phyloP scores from a whole-genome alignment of 1,140 invertebrate genomes.

The Elysia chlorotica region DNA sequence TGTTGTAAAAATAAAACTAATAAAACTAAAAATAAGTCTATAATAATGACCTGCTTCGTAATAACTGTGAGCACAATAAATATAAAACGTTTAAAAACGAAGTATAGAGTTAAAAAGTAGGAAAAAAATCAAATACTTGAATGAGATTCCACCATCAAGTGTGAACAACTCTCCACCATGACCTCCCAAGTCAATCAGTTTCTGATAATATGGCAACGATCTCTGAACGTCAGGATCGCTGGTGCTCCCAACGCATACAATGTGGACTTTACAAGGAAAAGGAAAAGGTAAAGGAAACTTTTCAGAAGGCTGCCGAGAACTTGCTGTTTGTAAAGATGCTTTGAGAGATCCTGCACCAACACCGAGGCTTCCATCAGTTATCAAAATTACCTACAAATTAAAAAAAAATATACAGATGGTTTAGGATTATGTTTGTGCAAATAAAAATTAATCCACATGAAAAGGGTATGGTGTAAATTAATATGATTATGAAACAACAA shows the following conservation, averaged over 20 bases:
- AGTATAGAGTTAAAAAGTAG: neutral
- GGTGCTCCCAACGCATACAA: conserved; percentile 70
- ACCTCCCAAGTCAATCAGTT: conserved; percentile 69
- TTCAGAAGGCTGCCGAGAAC: conserved; percentile 29
- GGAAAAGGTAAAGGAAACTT: conserved; percentile 76
- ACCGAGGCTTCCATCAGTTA: conserved; percentile 79
- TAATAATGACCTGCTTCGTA: no score
- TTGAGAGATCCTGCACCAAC: conserved; percentile 70
- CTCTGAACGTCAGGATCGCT: conserved; percentile 53
- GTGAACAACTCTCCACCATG: conserved; percentile 70
- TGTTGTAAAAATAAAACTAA: no score
- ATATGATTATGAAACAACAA: no score
- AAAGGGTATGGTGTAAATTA: no score
- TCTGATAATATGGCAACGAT: conserved; percentile 63
- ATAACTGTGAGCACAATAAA: no score
- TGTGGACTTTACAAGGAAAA: conserved; percentile 80
- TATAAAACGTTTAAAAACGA: no score
- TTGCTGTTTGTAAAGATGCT: conserved; percentile 49
- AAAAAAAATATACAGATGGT: no score
- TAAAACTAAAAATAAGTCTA: no score
- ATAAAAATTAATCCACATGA: no score
- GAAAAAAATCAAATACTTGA: conserved; percentile 47
- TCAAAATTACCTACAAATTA: conserved; percentile 72
- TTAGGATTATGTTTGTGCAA: no score
- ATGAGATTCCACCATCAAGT: conserved; percentile 68